Evolutionary conservation across 2,797 vertebrate genomes (phyloP), one percentile per base, ranked within the genome.

Genomic region (Aulostomus chinensis): DNA sequence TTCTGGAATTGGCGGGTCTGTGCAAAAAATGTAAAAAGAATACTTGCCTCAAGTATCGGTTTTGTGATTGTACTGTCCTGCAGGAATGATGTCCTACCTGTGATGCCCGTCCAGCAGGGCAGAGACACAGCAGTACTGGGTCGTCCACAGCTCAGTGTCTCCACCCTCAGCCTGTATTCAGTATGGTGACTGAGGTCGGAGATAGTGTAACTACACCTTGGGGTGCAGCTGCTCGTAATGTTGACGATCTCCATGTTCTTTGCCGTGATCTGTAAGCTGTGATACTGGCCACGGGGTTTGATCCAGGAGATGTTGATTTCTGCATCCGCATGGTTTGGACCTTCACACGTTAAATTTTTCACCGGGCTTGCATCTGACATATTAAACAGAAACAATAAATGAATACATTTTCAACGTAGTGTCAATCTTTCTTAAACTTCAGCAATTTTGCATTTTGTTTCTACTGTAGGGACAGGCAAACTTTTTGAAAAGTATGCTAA

Each of bases 121-220:
- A 0, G 2, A 6, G 0, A 0, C 11, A 16, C 2, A 9, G 46
- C 14, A 4, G 1, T 5, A 65, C 90, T 90, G 9, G 63, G 10
- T 3, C 1, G 4, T 38, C 88, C 90, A 69, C 81, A 88, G 63
- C 88, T 84, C 22, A n/a, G n/a, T 0, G 87, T 91, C 54, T 4
- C 2, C 25, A 91, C 48, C 3, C 0, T 11, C 21, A 86, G 9
- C 0, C 0, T 9, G 43, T 91, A 92, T 0, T 0, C 0, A 0
- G 49, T 77, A 14, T 43, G 0, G 68, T 90, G 73, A 1, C 1
- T 5, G 13, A 91, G 86, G 8, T 16, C 8, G 32, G 22, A 10
- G 32, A 87, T 13, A 1, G 0, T 80, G 2, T 41, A 0, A 6
- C 0, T n/a, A 30, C 58, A 83, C n/a, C 8, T 15, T 4, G 10